Evolutionary conservation across 2,113 vertebrate species (phyloP), one percentile per base, ranked within the genome.

Genomic region (Muntiacus reevesi): DNA sequence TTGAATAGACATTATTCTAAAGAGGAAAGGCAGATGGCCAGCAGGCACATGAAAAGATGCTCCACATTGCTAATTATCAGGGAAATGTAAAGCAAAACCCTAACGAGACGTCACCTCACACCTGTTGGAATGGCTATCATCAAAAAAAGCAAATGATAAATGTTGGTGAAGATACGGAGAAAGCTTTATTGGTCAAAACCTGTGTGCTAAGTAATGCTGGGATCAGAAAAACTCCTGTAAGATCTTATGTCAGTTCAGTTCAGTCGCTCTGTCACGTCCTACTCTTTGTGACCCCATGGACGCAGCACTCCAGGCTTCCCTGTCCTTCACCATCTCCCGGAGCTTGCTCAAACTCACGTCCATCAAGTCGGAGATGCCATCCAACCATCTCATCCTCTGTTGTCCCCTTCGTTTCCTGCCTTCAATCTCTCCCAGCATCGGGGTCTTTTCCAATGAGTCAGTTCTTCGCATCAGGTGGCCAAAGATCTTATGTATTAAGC

Each of bases 241-340:
- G 16, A 14, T 57, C 50, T 76, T 30, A 43, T 33, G 36, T 36
- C 64, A 11, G 25, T 59, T 59, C 57, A 71, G 64, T 36, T 36
- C n/a, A 36, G n/a, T 71, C 2, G 0, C 19, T 1, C 64, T 11
- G 19, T 71, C 64, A 2, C 6, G 19, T 36, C n/a, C n/a, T 36
- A 36, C 64, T 11, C 64, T 71, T 71, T 71, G n/a, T 8, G 0
- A 71, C n/a, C 17, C n/a, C 64, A 71, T 71, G n/a, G 64, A 36
- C n/a, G 2, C 64, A 36, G 17, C n/a, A 71, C 4, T 0, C 64
- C 17, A 71, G 64, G 9, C 64, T 71, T 71, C 64, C 64, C 64
- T 36, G n/a, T 71, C 64, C n/a, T 71, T 71, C n/a, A 21, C n/a
- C 64, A 67, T 67, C 9, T 36, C 64, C 17, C 10, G 16, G 64